A percentile compares a stretch with the other conserved stretches of the same genome.
Conservation (phyloP, 2,888 invertebrate species). For the Mamestra brassicae region DNA sequence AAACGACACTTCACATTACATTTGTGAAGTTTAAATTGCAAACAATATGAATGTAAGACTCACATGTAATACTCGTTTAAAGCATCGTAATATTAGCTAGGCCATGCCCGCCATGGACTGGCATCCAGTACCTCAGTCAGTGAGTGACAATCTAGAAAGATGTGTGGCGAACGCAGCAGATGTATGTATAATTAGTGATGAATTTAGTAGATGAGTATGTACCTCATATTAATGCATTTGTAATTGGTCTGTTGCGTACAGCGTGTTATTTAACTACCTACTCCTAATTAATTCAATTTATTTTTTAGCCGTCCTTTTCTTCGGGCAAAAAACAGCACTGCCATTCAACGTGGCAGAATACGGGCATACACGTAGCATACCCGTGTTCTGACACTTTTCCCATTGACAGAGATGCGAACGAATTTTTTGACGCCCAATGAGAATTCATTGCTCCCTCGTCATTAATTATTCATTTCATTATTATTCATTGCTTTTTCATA, state of each 20-base stretch:
- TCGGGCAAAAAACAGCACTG: neutral
- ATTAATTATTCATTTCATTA: no score
- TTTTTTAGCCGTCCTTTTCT: neutral
- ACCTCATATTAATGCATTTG: constrained; percentile 7
- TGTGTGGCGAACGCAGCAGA: neutral
- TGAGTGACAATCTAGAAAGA: neutral
- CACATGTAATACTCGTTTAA: no score
- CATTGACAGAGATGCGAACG: neutral
- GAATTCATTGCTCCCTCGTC: no score
- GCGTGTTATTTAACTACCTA: neutral
- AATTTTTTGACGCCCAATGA: no score
- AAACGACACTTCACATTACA: constrained; percentile 9
- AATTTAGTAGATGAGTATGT: neutral
- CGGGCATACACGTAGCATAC: no score
- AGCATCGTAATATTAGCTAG: neutral
- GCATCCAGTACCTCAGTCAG: neutral
- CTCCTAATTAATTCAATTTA: constrained; percentile 14
- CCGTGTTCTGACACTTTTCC: neutral
- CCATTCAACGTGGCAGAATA: neutral
- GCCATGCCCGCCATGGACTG: neutral
- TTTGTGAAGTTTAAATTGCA: neutral
- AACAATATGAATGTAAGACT: constrained; percentile 13
- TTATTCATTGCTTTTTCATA: no score
- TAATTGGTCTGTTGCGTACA: constrained; percentile 3
- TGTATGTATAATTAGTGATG: neutral